Evolutionary conservation across 2,113 vertebrate genomes (phyloP), one percentile per base, ranked within the genome.

Genomic region (Catharus fuscescens): DNA sequence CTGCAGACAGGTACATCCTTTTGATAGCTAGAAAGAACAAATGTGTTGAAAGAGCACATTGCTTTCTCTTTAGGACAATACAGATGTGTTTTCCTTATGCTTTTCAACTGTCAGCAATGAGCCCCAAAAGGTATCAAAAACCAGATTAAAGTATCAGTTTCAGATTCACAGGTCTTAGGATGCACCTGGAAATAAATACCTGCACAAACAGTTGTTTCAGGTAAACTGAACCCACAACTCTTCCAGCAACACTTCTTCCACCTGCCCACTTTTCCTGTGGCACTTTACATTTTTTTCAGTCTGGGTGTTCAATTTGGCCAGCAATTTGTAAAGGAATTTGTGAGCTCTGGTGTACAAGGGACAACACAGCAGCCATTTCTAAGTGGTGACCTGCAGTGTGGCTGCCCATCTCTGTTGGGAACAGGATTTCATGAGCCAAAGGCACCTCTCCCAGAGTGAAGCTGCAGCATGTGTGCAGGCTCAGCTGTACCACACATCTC

Each of bases 371-470:
- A 74, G 42, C 64, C 8, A n/a, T 42, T 66, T 45, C 70, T 34
- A 15, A 23, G 15, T 1, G 45, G 42, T 44, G 34, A 20, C 6
- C 36, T 65, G 8, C 10, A 0, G 0, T 7, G 12, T n/a, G 25
- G 34, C 1, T 71, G n/a, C n/a, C 86, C 54, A 42, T 57, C 56
- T 9, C 8, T 25, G 15, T 0, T 66, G 40, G 52, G 56, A 91
- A 23, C n/a, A 26, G 42, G 67, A 54, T 59, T 52, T 45, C 48
- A 40, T 3, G 18, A 62, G 25, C 45, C 89, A 73, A n/a, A n/a
- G 40, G 47, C 18, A 52, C 5, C 57, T 70, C 31, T 12, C 34
- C 21, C n/a, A 56, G 21, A 61, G 20, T 4, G 24, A 73, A 36
- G 47, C 10, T 14, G 6, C 32, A 73, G 15, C 20, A 59, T 70